Conservation (phyloP, 2,113 vertebrate species). For the Tetraodon nigroviridis region DNA sequence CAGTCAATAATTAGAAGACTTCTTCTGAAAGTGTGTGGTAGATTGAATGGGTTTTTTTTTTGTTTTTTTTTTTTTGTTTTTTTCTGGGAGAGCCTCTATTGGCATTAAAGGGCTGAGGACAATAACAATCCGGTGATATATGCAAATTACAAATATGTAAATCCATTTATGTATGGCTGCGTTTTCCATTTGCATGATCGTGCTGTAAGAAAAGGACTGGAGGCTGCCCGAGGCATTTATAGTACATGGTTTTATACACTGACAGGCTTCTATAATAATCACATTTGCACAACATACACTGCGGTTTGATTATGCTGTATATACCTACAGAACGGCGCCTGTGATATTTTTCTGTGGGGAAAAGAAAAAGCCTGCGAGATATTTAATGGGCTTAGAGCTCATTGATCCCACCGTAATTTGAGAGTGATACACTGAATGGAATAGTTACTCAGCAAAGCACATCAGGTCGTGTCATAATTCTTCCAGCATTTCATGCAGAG, state of each 20-base stretch:
- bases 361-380: slow-evolving; percentile 11
- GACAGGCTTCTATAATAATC: slow-evolving; percentile 14
- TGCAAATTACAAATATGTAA: slow-evolving; percentile 1
- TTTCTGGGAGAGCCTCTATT: neutral
- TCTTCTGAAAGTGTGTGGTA: neutral
- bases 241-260: slow-evolving; percentile 10
- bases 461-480: slow-evolving; percentile 11
- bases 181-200: neutral
- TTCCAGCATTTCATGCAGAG: slow-evolving; percentile 17
- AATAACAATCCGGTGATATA: neutral
- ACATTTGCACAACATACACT: slow-evolving; percentile 17
- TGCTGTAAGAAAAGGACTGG: neutral
- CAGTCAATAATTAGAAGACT: too few relatives aligned
- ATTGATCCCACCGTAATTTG: slow-evolving; percentile 34
- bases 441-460: slow-evolving; percentile 6
- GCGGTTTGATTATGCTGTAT: slow-evolving; percentile 17
- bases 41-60: too few relatives aligned
- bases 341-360: slow-evolving; percentile 5
- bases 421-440: slow-evolving; percentile 19
- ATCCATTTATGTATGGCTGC: neutral
- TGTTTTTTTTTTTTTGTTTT: too few relatives aligned
- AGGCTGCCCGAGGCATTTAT: slow-evolving; percentile 2
- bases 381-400: slow-evolving; percentile 20
- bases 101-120: neutral
- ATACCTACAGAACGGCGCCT: neutral